A percentile compares a stretch with the other conserved stretches of the same genome.
These are phyloP conservation scores for Melanchra persicariae DNA, from an alignment of 2,888 invertebrate genomes.

Conservation along the genomic window DNA sequence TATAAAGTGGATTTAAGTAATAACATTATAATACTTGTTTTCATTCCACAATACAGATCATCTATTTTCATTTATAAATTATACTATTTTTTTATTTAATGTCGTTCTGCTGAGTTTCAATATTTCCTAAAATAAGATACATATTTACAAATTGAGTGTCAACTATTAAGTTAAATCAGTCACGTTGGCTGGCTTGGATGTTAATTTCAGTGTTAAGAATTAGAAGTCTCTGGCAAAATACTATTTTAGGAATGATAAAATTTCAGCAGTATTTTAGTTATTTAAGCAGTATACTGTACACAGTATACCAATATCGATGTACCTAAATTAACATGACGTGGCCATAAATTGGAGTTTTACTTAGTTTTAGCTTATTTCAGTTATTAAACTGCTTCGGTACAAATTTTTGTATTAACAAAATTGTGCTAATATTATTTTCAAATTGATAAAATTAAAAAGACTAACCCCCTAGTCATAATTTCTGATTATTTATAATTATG, in stretches of 20 bases:
- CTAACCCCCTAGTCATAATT: conserved; percentile 81
- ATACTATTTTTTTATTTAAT: conserved; percentile 29
- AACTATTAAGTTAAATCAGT: not conserved
- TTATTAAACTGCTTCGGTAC: conserved; percentile 50
- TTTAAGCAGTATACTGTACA: conserved; percentile 31
- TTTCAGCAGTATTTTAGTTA: conserved; percentile 36
- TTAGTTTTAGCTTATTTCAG: conserved; percentile 59
- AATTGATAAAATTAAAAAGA: conserved; percentile 70
- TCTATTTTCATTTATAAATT: conserved; percentile 49
- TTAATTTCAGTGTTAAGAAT: not conserved
- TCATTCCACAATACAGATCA: conserved; percentile 66
- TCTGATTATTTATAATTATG: conserved; percentile 30
- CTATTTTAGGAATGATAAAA: conserved; percentile 11
- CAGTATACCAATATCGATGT: conserved; percentile 58
- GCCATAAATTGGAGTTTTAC: conserved; percentile 75
- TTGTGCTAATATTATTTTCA: conserved; percentile 54
- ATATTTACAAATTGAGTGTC: not conserved
- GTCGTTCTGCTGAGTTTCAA: conserved; percentile 19
- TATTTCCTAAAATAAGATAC: conserved; percentile 18
- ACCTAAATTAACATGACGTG: conserved; percentile 73
- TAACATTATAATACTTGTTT: conserved; percentile 54
- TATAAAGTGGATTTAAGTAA: conserved; percentile 26
- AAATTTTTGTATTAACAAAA: conserved; percentile 60
- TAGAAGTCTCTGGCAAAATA: not conserved
- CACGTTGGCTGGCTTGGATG: not conserved